Conservation (phyloP, 2,797 vertebrate genomes). For the Cottoperca gobio region DNA sequence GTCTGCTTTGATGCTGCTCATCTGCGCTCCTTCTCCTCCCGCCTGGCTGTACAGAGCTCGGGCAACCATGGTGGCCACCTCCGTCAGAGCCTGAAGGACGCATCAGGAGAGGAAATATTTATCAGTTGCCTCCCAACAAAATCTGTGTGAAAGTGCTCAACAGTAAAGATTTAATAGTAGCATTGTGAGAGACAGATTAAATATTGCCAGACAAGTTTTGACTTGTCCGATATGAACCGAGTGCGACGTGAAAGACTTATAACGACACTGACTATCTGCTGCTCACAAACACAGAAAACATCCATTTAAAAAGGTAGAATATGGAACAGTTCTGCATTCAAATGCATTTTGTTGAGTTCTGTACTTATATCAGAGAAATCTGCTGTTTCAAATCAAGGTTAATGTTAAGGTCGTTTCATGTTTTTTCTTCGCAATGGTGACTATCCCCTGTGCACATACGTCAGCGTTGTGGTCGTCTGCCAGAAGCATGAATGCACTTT, state of each 20-base stretch:
- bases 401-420: too few species aligned
- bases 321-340: too few species aligned
- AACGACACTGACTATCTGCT: too few species aligned
- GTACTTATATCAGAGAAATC: too few species aligned
- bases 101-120: background rate
- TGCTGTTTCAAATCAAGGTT: too few species aligned
- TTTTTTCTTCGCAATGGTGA: too few species aligned
- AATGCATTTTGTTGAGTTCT: too few species aligned
- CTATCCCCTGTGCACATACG: too few species aligned
- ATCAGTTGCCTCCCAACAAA: background rate
- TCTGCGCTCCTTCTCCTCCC: conserved; percentile 75
- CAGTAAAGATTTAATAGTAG: background rate
- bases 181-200: background rate
- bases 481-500: too few species aligned
- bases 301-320: too few species aligned
- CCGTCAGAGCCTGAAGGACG: conserved; percentile 85
- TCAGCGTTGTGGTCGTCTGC: too few species aligned
- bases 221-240: background rate
- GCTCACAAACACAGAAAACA: background rate
- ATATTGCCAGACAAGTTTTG: background rate
- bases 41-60: conserved; percentile 90
- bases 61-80: conserved; percentile 90
- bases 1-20: conserved; percentile 83
- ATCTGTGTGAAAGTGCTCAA: background rate
- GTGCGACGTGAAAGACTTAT: too few species aligned